Evolutionary conservation across 2,888 invertebrate genomes (phyloP).

Genomic region (Chydorus sphaericus): DNA sequence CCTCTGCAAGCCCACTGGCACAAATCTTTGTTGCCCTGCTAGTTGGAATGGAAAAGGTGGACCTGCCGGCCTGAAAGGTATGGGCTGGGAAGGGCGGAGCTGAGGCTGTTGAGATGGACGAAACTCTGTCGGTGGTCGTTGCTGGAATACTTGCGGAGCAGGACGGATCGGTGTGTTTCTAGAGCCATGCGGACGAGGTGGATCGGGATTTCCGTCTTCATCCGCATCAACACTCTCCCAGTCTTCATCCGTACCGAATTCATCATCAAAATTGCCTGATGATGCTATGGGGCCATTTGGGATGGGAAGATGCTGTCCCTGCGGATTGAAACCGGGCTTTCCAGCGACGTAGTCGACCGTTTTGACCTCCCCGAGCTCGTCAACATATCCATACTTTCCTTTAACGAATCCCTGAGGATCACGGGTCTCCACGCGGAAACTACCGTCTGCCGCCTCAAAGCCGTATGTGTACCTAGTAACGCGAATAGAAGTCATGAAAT

Average conservation of each 20-base stretch:
- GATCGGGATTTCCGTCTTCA: slow-evolving; percentile 14
- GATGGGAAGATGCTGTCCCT: slow-evolving; percentile 11
- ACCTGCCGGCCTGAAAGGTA: not conserved
- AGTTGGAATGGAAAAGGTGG: not conserved
- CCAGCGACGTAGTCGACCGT: slow-evolving; percentile 56
- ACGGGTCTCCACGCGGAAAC: slow-evolving; percentile 69
- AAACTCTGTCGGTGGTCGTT: not conserved
- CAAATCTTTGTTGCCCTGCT: not conserved
- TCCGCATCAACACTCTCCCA: slow-evolving; percentile 14
- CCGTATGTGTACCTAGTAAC: slow-evolving; percentile 25
- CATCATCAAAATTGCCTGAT: slow-evolving; percentile 1
- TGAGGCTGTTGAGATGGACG: not conserved
- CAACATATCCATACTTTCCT: slow-evolving; percentile 68
- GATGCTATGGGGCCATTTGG: not conserved
- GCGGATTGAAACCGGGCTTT: slow-evolving; percentile 24
- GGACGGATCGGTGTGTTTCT: not conserved
- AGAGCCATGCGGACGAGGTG: not conserved
- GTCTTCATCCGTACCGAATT: slow-evolving; percentile 13
- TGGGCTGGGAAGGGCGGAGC: not conserved
- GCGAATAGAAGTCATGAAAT: no score
- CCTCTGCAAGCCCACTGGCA: no score
- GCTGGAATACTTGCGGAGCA: not conserved
- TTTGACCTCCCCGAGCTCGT: slow-evolving; percentile 59
- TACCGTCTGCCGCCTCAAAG: slow-evolving; percentile 70
- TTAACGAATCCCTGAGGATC: slow-evolving; percentile 64